A percentile compares a stretch with the other conserved stretches of the same genome.
These are phyloP conservation scores for Pelvicachromis taeniatus DNA, from an alignment of 2,113 vertebrate species.

Conservation along the genomic window DNA sequence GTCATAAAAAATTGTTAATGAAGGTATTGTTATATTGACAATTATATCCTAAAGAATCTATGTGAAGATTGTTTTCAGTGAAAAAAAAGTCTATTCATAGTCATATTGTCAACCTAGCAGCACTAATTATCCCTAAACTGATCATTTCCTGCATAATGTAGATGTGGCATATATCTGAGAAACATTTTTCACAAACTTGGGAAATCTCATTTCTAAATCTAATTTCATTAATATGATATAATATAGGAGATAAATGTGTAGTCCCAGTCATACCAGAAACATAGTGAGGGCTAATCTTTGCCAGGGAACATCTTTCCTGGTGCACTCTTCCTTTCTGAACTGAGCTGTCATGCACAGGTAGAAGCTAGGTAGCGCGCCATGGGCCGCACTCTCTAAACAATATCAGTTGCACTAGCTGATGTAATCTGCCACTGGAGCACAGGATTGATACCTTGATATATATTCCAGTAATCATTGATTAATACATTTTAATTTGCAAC, in stretches of 20 bases:
- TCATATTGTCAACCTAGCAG: background rate
- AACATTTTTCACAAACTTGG: background rate
- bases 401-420: background rate
- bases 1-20: slow-evolving; percentile 41
- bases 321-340: background rate
- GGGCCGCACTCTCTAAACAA: too few species aligned
- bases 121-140: background rate
- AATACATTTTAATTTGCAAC: background rate
- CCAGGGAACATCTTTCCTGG: background rate
- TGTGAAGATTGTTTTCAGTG: slow-evolving; percentile 52
- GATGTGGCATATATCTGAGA: background rate
- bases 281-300: background rate
- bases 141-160: background rate
- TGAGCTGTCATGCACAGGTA: background rate
- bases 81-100: background rate
- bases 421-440: background rate
- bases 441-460: background rate
- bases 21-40: slow-evolving; percentile 38
- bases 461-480: background rate
- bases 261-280: background rate
- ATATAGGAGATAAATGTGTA: background rate
- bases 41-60: slow-evolving; percentile 67
- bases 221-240: background rate
- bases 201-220: background rate
- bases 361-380: background rate